Evolutionary conservation across 2,113 vertebrate genomes (phyloP), one percentile per base, ranked within the genome.

Genomic region (Triplophysa tibetana): DNA sequence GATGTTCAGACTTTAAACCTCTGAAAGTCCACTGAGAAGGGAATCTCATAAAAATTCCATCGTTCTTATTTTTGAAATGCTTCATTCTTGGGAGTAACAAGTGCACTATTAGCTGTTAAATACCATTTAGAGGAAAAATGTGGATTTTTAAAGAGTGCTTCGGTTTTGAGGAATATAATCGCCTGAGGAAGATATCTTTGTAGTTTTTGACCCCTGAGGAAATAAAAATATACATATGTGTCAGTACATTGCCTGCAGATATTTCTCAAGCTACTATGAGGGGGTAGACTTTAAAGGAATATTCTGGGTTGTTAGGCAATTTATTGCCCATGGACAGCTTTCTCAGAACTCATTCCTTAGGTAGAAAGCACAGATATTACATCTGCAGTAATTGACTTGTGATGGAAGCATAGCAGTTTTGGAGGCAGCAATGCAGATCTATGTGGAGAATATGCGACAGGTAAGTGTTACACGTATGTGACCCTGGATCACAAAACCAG

Each of bases 1-100:
- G 56, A 68, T 81, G 56, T 81, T 74, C 64, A 81, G 8, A 48
- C 33, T 16, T 23, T 61, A 69, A 61, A 33, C 78, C 72, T 45
- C 17, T 23, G 45, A 52, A 72, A 58, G 19, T 61, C 63, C 70
- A 79, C 21, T 0, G 11, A 67, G 17, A 70, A 73, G 69, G 54
- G 70, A 45, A 24, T 69, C 61, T 79, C 72, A 75, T 79, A 69
- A 56, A 61, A 69, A 45, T 26, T 45, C 11, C n/a, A 79, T 82
- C 43, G 41, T 63, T 24, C 58, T 73, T 56, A 38, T 23, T 19
- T 41, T 41, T 12, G 12, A 73, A 56, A 56, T 58, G 52, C 10
- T 21, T 72, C 29, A 38, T 72, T 45, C 45, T 60, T 8, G 19
- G 29, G 41, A 23, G 48, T 9, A 24, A 11, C 13, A 73, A 72